Conservation (phyloP, 2,888 invertebrate species). For the Drosophila putrida region DNA sequence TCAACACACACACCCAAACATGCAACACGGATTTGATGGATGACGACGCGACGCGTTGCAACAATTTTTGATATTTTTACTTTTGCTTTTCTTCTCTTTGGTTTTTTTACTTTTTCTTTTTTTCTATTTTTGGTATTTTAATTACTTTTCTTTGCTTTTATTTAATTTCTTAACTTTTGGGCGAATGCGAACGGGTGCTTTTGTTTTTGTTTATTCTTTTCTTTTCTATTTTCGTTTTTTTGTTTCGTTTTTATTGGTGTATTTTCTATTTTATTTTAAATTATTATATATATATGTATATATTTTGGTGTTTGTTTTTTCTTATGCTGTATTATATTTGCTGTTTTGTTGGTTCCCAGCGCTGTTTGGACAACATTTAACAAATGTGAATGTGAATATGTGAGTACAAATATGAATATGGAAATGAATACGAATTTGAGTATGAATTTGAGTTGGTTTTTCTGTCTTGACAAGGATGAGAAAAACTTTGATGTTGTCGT, state of each 20-base stretch:
- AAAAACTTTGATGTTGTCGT: slow-evolving; percentile 17
- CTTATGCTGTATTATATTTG: slow-evolving; percentile 21
- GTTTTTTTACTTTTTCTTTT: slow-evolving; percentile 7
- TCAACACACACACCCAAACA: slow-evolving; percentile 56
- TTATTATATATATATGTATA: not conserved
- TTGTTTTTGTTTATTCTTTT: slow-evolving; percentile 6
- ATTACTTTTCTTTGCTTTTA: slow-evolving; percentile 10
- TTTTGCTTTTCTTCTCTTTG: not conserved
- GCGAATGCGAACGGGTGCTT: slow-evolving; percentile 14
- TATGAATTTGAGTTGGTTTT: slow-evolving; percentile 36
- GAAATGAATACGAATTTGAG: slow-evolving; percentile 12
- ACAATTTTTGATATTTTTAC: slow-evolving; percentile 14
- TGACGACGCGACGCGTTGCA: slow-evolving; percentile 61
- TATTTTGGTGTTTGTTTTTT: slow-evolving; percentile 5
- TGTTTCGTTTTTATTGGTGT: slow-evolving; percentile 19
- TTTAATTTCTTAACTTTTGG: not conserved
- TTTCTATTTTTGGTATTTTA: slow-evolving; percentile 1
- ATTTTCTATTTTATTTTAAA: slow-evolving; percentile 3
- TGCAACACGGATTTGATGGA: slow-evolving; percentile 33
- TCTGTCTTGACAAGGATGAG: slow-evolving; percentile 38
- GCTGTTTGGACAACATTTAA: slow-evolving; percentile 31
- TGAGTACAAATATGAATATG: not conserved
- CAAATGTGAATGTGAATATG: not conserved
- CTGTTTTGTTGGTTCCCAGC: slow-evolving; percentile 51
- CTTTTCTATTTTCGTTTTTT: no score